A percentile compares a stretch with the other conserved stretches of the same genome.
phyloP scores from a whole-genome alignment of 92 coral and sea anemone genomes.

The Parazoanthus swiftii region DNA sequence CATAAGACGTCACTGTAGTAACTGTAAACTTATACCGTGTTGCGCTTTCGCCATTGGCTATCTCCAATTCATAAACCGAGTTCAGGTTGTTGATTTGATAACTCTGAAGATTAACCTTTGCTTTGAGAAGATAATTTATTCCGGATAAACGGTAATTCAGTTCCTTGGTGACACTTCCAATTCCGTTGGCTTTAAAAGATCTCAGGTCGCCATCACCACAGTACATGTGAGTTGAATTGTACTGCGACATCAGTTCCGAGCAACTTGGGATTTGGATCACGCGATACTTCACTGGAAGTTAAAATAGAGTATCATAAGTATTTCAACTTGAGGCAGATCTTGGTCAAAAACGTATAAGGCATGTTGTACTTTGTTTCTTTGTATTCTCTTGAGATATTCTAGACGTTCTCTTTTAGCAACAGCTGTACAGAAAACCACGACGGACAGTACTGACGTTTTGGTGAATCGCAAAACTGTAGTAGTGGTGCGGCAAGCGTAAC shows the following conservation, averaged over 20 bases:
- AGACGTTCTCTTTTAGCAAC: background rate
- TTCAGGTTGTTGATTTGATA: background rate
- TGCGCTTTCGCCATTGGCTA: background rate
- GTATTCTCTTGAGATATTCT: background rate
- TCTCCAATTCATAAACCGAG: slow-evolving; percentile 14
- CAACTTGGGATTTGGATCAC: background rate
- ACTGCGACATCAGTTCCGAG: background rate
- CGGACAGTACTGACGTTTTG: background rate
- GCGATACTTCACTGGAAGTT: slow-evolving; percentile 12
- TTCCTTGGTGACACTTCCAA: background rate
- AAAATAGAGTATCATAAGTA: background rate
- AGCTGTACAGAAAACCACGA: background rate
- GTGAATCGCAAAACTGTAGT: background rate
- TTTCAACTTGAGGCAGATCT: background rate
- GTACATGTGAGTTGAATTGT: background rate
- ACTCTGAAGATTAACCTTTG: background rate
- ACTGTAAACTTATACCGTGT: background rate
- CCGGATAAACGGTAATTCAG: background rate
- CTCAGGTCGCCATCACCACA: slow-evolving; percentile 10
- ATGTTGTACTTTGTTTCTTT: background rate
- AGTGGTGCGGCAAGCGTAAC: background rate
- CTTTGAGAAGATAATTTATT: slow-evolving; percentile 19
- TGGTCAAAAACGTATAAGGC: background rate
- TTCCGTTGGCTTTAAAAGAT: background rate
- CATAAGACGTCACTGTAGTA: background rate